These are phyloP conservation scores for Brachionus sp. DNA, from an alignment of 1,140 invertebrate genomes.

Conservation along the genomic window DNA sequence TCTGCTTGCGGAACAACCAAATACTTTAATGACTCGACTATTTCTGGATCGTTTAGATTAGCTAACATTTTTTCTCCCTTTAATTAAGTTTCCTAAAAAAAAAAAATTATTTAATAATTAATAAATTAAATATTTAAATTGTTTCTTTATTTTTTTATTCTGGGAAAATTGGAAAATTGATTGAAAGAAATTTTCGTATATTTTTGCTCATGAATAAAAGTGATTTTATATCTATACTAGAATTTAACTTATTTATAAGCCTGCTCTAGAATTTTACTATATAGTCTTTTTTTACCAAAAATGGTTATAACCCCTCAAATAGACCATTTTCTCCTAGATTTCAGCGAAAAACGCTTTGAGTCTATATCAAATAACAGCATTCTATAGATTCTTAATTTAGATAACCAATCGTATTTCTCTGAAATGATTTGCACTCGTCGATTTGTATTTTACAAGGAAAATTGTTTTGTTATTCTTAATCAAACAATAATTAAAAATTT, in stretches of 20 bases:
- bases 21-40: slow-evolving; percentile 45
- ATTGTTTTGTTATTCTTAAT: background rate
- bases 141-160: too few species aligned
- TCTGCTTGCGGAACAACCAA: slow-evolving; percentile 38
- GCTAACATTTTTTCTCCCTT: background rate
- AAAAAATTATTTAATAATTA: too few species aligned
- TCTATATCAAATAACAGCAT: slow-evolving; percentile 9
- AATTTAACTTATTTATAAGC: background rate
- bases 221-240: background rate
- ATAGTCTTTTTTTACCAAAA: background rate
- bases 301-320: background rate
- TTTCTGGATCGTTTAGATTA: slow-evolving; percentile 45
- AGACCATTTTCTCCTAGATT: slow-evolving; percentile 1
- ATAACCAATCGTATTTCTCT: background rate
- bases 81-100: background rate
- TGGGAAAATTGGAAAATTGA: too few species aligned
- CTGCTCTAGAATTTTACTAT: background rate
- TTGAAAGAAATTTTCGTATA: too few species aligned
- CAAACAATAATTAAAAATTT: background rate
- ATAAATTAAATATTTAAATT: background rate
- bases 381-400: background rate
- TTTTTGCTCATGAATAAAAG: background rate
- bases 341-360: background rate
- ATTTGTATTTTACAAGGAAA: background rate
- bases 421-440: background rate